These are phyloP conservation scores for Amniataba percoides DNA, from an alignment of 2,797 vertebrate species.

Conservation along the genomic window DNA sequence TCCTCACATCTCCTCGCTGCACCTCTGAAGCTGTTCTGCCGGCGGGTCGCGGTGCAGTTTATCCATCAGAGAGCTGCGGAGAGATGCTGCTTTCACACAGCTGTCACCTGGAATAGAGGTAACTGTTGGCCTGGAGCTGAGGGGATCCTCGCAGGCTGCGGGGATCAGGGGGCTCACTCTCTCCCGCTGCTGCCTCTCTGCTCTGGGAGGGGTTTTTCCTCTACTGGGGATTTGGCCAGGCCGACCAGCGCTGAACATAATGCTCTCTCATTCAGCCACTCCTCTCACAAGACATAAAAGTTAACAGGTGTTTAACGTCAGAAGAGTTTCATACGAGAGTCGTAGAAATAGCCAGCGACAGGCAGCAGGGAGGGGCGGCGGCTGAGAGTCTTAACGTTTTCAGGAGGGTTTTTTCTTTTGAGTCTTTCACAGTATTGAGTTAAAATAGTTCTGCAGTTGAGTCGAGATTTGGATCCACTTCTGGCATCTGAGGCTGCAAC, in stretches of 20 bases:
- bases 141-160: constrained; percentile 59
- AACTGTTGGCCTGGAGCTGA: constrained; percentile 54
- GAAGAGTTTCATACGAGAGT: constrained; percentile 72
- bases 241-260: constrained; percentile 76
- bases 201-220: constrained; percentile 81
- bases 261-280: constrained; percentile 76
- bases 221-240: constrained; percentile 78
- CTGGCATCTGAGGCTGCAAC: constrained; percentile 41
- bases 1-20: constrained; percentile 26
- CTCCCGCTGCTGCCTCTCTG: constrained; percentile 57
- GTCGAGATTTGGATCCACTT: constrained; percentile 44
- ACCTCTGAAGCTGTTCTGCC: constrained; percentile 35
- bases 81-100: constrained; percentile 73
- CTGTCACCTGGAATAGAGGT: constrained; percentile 75
- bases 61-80: constrained; percentile 64
- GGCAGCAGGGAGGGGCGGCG: constrained; percentile 67
- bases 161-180: constrained; percentile 61
- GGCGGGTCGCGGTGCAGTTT: constrained; percentile 40
- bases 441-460: constrained; percentile 48
- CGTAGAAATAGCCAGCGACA: constrained; percentile 75
- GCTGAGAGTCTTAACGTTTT: constrained; percentile 29
- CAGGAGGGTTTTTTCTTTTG: neutral
- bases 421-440: constrained; percentile 54
- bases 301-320: constrained; percentile 87
- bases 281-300: constrained; percentile 83